Base-by-base conservation (phyloP, 2,797 vertebrate genomes). In the Scolopax rusticola region DNA sequence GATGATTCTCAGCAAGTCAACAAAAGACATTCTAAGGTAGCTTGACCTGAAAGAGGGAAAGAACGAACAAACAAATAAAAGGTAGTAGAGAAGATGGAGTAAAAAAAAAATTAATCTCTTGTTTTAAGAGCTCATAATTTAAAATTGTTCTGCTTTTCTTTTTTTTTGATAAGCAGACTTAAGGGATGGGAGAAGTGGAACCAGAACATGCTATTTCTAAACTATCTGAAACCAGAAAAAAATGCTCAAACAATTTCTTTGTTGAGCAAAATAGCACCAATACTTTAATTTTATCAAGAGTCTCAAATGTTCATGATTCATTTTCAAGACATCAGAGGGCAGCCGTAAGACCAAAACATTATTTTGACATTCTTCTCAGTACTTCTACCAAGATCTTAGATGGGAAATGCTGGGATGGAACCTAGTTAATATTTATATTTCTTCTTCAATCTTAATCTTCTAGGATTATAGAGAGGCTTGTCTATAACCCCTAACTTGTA, bases 1-100 rank as follows among this genome's bases (percentile, higher is more conserved):
- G 33, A 79, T 79, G 67, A 63, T 60, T 73, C 78, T 82, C 47
- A 87, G 59, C 19, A 64, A 56, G 53, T 75, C 73, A 83, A 86
- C 48, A 76, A 48, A 40, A 84, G 59, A 32, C 36, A n/a, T 57
- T 63, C 32, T 84, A 69, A 95, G 36, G 36, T 53, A 81, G 54
- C n/a, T 53, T 88, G 61, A 81, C 76, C 70, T 70, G 18, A 6
- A 9, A 57, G 36, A 91, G 5, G 36, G 69, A 83, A 69, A 60
- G 30, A 54, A 68, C 15, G 30, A 54, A 68, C 15, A 69, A 45
- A 27, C 7, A 28, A 16, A 36, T 24, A 64, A 30, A 30, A 63
- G 18, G 21, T 12, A 63, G 45, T 15, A 79, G 18, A n/a, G 36
- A 63, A 63, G 25, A 71, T n/a, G 15, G 28, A 28, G 24, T 11